These are phyloP conservation scores for Lophius piscatorius DNA, from an alignment of 2,113 vertebrate species.

Conservation along the genomic window DNA sequence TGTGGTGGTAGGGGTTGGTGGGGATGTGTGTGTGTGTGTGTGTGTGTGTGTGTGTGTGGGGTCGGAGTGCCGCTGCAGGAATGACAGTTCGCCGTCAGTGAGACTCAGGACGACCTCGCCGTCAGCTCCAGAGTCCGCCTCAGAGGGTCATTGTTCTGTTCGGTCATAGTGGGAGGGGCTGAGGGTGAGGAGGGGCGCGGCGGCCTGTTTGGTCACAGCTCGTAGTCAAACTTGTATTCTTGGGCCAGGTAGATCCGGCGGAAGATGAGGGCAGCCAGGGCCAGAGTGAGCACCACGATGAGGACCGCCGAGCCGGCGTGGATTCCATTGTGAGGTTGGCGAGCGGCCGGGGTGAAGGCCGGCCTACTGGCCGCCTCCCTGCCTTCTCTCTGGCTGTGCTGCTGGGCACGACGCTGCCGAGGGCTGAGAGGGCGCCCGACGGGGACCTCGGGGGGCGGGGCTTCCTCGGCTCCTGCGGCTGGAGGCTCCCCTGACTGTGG, in stretches of 20 bases:
- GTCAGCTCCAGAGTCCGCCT: slow-evolving; percentile 5
- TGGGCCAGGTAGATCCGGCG: slow-evolving; percentile 93
- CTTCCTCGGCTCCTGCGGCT: slow-evolving; percentile 50
- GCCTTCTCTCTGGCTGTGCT: slow-evolving; percentile 71
- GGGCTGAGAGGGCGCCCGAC: slow-evolving; percentile 83
- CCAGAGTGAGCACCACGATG: slow-evolving; percentile 91
- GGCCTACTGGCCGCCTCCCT: slow-evolving; percentile 72
- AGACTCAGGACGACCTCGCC: slow-evolving; percentile 4
- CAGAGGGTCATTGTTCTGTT: slow-evolving; percentile 23
- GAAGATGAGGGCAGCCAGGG: slow-evolving; percentile 92
- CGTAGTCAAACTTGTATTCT: slow-evolving; percentile 93
- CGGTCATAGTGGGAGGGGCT: background rate
- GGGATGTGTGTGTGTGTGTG: slow-evolving; percentile 8
- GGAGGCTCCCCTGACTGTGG: slow-evolving; percentile 72
- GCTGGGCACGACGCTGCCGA: slow-evolving; percentile 87
- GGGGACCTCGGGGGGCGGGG: slow-evolving; percentile 37
- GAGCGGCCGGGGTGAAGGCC: slow-evolving; percentile 75
- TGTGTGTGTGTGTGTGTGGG: no score
- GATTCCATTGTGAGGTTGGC: slow-evolving; percentile 77
- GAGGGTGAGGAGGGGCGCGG: background rate
- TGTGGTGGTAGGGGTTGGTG: slow-evolving; percentile 26
- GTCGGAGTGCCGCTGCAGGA: no score
- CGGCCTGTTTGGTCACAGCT: slow-evolving; percentile 80
- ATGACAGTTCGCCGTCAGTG: slow-evolving; percentile 16
- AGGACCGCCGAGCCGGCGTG: slow-evolving; percentile 86